Percentiles rank a stretch among this genome's conserved stretches.
These are phyloP conservation scores for Peromyscus maniculatus DNA, from an alignment of 2,113 vertebrate species.

Conservation along the genomic window DNA sequence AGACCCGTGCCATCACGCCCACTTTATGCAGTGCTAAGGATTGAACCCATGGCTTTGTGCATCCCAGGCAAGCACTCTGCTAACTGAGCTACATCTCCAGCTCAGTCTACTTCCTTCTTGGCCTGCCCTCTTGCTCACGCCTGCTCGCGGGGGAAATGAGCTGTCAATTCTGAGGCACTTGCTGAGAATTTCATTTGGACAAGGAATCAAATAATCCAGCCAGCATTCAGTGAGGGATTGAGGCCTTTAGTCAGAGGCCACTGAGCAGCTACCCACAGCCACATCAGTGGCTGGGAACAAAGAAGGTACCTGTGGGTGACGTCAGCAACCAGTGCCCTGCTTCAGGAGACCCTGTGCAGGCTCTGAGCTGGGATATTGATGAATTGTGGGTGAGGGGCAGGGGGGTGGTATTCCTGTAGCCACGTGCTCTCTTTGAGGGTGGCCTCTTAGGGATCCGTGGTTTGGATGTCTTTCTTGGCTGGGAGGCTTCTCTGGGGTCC, in stretches of 20 bases:
- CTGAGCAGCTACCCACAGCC: background rate
- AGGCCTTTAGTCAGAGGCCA: background rate
- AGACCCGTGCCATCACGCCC: background rate
- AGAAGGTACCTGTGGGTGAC: fast-evolving
- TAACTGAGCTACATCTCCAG: too few relatives aligned
- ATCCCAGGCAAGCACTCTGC: background rate
- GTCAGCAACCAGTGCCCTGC: fast-evolving
- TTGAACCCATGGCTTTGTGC: background rate
- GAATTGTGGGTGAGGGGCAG: background rate
- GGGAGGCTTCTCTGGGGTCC: background rate
- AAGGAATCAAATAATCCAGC: background rate
- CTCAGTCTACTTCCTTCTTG: background rate
- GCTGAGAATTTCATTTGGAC: fast-evolving
- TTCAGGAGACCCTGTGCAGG: background rate
- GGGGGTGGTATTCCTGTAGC: background rate
- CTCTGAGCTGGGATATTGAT: background rate
- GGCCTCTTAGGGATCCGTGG: background rate
- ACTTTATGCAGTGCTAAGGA: background rate
- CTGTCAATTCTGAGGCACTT: background rate
- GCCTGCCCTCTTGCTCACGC: background rate
- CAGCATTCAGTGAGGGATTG: fast-evolving
- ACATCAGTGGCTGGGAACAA: fast-evolving
- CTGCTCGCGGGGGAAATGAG: background rate
- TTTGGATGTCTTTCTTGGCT: fast-evolving
- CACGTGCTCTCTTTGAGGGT: background rate